Evolutionary conservation across 1,140 invertebrate species (phyloP).

Genomic region (Drosophila lacertosa): DNA sequence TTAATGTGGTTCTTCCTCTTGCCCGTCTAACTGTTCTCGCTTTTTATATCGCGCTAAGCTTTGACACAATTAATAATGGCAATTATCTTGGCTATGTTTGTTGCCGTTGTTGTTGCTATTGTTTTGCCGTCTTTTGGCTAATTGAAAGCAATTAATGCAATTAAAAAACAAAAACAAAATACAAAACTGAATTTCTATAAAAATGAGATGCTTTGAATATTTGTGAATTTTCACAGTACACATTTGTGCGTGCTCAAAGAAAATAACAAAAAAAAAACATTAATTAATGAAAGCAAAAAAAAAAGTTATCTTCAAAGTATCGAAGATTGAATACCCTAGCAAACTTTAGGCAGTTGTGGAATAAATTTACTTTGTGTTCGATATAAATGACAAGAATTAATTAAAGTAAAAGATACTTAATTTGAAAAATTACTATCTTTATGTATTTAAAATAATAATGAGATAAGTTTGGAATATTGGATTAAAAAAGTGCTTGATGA

Average conservation of each 20-base stretch:
- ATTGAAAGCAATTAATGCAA: slow-evolving; percentile 79
- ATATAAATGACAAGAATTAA: no score
- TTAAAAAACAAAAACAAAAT: slow-evolving; percentile 51
- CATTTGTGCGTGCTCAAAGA: slow-evolving; percentile 23
- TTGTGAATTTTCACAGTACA: slow-evolving; percentile 13
- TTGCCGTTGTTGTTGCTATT: slow-evolving; percentile 2
- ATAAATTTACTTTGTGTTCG: no score
- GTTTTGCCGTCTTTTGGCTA: slow-evolving; percentile 40
- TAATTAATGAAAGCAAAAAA: neutral
- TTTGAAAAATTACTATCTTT: no score
- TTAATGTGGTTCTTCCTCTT: neutral
- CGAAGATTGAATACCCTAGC: no score
- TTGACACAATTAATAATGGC: slow-evolving; percentile 30
- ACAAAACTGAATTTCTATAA: slow-evolving; percentile 34
- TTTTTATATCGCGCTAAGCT: slow-evolving; percentile 23
- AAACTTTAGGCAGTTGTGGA: no score
- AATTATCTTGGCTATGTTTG: slow-evolving; percentile 14
- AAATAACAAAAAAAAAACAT: slow-evolving; percentile 15
- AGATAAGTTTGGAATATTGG: no score
- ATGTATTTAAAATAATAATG: no score
- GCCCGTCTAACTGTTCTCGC: neutral
- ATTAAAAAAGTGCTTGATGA: no score
- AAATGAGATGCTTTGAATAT: slow-evolving; percentile 34
- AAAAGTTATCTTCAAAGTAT: no score
- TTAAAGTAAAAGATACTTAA: no score